These are phyloP conservation scores for Dendrolimus houi DNA, from an alignment of 2,888 invertebrate genomes.

Conservation along the genomic window DNA sequence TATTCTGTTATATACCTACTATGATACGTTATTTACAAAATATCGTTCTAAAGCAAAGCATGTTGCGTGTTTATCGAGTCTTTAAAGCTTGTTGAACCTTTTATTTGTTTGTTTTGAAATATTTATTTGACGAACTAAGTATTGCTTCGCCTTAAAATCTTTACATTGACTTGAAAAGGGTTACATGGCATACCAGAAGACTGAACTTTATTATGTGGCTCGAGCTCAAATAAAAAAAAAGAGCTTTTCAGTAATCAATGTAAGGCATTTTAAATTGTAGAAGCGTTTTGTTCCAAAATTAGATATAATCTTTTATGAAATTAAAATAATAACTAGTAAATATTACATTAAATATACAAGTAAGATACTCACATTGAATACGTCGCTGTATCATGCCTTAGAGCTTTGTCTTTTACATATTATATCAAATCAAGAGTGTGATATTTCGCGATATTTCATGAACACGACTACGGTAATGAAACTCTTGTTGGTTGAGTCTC, in stretches of 20 bases:
- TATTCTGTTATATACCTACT: conserved; percentile 15
- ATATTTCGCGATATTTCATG: too few species aligned
- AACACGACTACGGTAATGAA: too few species aligned
- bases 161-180: conserved; percentile 3
- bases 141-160: neutral
- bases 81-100: neutral
- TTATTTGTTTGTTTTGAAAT: neutral
- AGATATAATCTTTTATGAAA: neutral
- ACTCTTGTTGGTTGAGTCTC: too few species aligned
- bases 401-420: conserved; percentile 6
- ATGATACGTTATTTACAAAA: conserved; percentile 43
- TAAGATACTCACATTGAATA: neutral
- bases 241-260: too few species aligned
- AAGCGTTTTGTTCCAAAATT: neutral
- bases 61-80: conserved; percentile 42
- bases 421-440: too few species aligned
- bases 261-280: too few species aligned
- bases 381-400: conserved; percentile 1
- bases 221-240: too few species aligned
- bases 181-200: too few species aligned
- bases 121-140: neutral
- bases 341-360: neutral
- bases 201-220: too few species aligned
- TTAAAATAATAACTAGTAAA: neutral
- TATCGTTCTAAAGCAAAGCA: conserved; percentile 50